phyloP scores from a whole-genome alignment of 2,888 invertebrate genomes.

The Lycophotia porphyrea region DNA sequence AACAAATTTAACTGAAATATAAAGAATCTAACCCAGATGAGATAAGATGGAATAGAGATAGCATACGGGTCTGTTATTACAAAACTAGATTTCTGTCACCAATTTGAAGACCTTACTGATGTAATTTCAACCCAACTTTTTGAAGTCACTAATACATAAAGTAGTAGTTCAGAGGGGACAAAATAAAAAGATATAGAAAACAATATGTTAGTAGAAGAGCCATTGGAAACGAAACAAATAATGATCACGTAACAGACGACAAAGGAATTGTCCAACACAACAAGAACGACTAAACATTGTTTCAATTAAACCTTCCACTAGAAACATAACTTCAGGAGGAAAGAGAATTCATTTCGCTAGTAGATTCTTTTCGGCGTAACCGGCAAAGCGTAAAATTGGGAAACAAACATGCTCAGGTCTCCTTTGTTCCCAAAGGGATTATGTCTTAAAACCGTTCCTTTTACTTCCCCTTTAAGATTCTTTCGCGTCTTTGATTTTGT shows the following conservation, averaged over 20 bases:
- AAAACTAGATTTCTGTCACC: background rate
- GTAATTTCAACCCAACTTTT: background rate
- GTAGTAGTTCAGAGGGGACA: background rate
- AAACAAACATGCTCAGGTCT: constrained; percentile 81
- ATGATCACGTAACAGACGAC: constrained; percentile 22
- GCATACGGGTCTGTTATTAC: background rate
- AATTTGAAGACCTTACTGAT: background rate
- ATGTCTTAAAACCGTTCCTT: constrained; percentile 73
- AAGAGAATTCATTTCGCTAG: constrained; percentile 74
- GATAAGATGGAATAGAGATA: background rate
- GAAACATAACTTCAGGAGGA: constrained; percentile 57
- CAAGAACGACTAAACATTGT: constrained; percentile 44
- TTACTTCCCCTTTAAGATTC: constrained; percentile 68
- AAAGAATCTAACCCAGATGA: background rate
- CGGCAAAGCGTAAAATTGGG: constrained; percentile 85
- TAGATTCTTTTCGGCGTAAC: constrained; percentile 75
- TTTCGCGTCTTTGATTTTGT: constrained; percentile 65
- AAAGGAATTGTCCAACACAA: constrained; percentile 29
- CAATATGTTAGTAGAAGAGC: background rate
- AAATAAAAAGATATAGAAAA: background rate
- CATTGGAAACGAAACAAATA: constrained; percentile 25
- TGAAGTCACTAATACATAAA: background rate
- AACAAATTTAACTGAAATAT: background rate
- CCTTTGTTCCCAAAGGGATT: constrained; percentile 76
- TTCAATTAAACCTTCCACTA: constrained; percentile 66